A percentile compares a stretch with the other conserved stretches of the same genome.
phyloP scores from a whole-genome alignment of 1,140 invertebrate species.

The Microplitis demolitor region DNA sequence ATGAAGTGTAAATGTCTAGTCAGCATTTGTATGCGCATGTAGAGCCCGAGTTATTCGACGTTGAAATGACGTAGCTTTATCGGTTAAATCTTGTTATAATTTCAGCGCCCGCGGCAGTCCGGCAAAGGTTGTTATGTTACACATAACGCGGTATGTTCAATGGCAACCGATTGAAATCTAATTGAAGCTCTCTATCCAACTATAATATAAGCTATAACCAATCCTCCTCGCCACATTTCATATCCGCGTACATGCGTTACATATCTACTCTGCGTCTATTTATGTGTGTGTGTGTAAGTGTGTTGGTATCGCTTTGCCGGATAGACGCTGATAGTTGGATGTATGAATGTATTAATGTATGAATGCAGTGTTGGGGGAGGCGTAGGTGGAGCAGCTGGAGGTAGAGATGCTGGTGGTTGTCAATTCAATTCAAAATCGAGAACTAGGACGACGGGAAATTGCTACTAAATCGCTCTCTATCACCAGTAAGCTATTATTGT shows the following conservation, averaged over 20 bases:
- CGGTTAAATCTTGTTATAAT: not conserved
- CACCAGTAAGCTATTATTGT: not conserved
- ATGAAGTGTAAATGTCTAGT: too few relatives aligned
- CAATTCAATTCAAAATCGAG: not conserved
- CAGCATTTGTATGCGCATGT: too few relatives aligned
- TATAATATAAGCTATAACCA: not conserved
- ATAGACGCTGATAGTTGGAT: too few relatives aligned
- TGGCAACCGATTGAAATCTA: not conserved
- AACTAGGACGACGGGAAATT: not conserved
- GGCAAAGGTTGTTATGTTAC: slow-evolving; percentile 1
- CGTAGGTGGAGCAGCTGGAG: too few relatives aligned
- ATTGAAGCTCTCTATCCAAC: not conserved
- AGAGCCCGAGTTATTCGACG: not conserved
- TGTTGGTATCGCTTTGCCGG: too few relatives aligned
- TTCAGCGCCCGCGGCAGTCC: not conserved
- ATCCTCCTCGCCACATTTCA: not conserved
- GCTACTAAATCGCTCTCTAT: not conserved
- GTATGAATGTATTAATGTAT: too few relatives aligned
- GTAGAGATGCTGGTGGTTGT: not conserved
- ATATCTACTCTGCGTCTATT: not conserved
- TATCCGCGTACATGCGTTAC: not conserved
- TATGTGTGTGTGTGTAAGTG: too few relatives aligned
- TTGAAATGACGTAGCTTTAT: not conserved
- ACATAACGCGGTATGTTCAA: not conserved
- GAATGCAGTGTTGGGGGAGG: too few relatives aligned